Conservation (phyloP, 2,888 invertebrate species). For the Drosophila mimica region DNA sequence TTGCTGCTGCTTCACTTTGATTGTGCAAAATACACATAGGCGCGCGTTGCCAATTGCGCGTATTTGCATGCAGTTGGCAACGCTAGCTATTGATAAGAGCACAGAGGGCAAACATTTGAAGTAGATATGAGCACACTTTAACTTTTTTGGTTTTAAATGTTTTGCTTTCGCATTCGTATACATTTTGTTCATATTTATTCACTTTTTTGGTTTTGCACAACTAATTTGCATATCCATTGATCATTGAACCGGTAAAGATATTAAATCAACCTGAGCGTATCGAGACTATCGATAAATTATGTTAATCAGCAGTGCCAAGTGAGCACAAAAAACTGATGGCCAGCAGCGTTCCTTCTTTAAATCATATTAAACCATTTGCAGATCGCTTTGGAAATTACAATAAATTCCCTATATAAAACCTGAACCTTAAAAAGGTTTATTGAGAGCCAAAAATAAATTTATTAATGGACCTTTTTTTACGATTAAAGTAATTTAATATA, state of each 20-base stretch:
- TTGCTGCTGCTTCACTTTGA: slow-evolving; percentile 45
- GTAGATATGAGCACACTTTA: slow-evolving; percentile 13
- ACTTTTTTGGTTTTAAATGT: not conserved
- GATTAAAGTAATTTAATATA: not conserved
- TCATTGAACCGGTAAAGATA: not conserved
- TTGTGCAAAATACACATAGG: slow-evolving; percentile 54
- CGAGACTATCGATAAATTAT: not conserved
- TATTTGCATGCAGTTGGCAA: slow-evolving; percentile 39
- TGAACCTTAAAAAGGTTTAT: not conserved
- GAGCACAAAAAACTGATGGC: not conserved
- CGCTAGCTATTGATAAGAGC: slow-evolving; percentile 53
- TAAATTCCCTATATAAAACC: not conserved
- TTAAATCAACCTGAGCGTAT: not conserved
- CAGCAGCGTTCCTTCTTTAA: not conserved
- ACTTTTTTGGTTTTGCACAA: not conserved
- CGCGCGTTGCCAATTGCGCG: slow-evolving; percentile 48
- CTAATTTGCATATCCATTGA: not conserved
- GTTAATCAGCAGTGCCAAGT: not conserved
- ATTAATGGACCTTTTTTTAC: not conserved
- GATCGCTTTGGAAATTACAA: not conserved
- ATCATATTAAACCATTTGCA: not conserved
- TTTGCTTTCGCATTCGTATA: not conserved
- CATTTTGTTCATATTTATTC: not conserved
- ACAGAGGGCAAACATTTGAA: slow-evolving; percentile 20
- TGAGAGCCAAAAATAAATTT: not conserved